Evolutionary conservation across 2,888 invertebrate species (phyloP), one percentile per base, ranked within the genome.

Genomic region (Chaetogeoica ovagalla): DNA sequence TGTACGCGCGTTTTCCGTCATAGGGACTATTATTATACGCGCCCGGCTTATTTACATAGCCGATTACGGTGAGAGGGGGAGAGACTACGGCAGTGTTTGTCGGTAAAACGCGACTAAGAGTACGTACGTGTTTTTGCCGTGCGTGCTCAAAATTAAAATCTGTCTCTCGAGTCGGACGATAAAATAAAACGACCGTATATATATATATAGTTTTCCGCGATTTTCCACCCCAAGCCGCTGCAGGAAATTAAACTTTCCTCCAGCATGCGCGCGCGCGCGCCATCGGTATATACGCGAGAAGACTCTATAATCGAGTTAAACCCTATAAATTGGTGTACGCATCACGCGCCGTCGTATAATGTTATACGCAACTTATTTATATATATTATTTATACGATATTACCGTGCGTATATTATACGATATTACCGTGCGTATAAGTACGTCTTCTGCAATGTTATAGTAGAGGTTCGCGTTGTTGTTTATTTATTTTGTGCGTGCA

Each of bases 211-310:
- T 48, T 76, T 43, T 60, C 63, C 70, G 48, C 69, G 55, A 39
- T 79, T 55, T 39, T 63, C 63, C 39, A 70, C 77, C 77, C 77
- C 70, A n/a, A 60, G 30, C 30, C 30, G 30, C 4, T 30, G 17
- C 79, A 79, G 79, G 79, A 79, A 79, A 79, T 79, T 79, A 79
- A 79, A 79, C 70, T 57, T 39, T 48, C 79, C 55, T 55, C n/a
- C 21, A 1, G 17, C 17, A 21, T 8, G 7, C 9, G 43, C 43
- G 9, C 43, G 9, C 43, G 9, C 9, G 9, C 43, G 9, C 43
- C 1, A 3, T 9, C 43, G 9, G 48, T 19, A 2, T n/a, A n/a
- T 62, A 73, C 63, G 77, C 62, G 77, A 76, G 59, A 68, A 59
- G 52, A 63, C 48, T 59, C 19, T 7, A 30, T 30, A 21, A 60